Evolutionary conservation across 2,797 vertebrate genomes (phyloP), one percentile per base, ranked within the genome.

Genomic region (Sebastes steindachneri): DNA sequence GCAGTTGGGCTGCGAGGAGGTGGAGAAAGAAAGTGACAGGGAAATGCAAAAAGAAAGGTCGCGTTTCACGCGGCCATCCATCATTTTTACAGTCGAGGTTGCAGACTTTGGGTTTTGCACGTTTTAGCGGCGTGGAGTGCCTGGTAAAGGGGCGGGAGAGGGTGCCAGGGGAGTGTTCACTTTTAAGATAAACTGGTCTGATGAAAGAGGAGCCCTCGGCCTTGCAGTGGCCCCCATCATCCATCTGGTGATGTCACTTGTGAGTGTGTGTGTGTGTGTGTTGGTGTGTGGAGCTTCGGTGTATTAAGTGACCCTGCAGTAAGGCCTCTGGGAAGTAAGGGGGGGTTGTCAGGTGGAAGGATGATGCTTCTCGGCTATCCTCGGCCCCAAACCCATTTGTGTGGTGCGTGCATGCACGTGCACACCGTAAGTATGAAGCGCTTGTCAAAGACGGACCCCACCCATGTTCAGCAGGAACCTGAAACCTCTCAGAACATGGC

Each of bases 171-270:
- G 57, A 68, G 53, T 72, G 41, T 68, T 58, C 68, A 84, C 80
- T 80, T 88, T 86, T 82, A 85, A 90, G 88, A 92, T 84, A 90
- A 92, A 91, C 82, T 79, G 66, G 71, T 77, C 79, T 74, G 88
- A 87, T 88, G 90, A 91, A 92, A 93, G 80, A 89, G 75, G 80
- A 94, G 89, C 91, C 78, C 59, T 74, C 71, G 65, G 85, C 92
- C 86, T 92, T 65, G 87, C 82, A 57, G 74, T 86, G 89, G 87
- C 79, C 91, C 82, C 83, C 79, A 33, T 90, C 92, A 93, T 93
- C 88, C 84, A 93, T 94, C 88, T 95, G 83, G 64, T 88, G 80
- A 91, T 94, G 92, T 93, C 93, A 92, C 84, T 74, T 80, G 59
- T 15, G 64, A 26, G 71, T 19, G 37, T 72, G 80, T 73, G 66